phyloP scores from a whole-genome alignment of 2,113 vertebrate genomes.

The Entosphenus tridentatus region DNA sequence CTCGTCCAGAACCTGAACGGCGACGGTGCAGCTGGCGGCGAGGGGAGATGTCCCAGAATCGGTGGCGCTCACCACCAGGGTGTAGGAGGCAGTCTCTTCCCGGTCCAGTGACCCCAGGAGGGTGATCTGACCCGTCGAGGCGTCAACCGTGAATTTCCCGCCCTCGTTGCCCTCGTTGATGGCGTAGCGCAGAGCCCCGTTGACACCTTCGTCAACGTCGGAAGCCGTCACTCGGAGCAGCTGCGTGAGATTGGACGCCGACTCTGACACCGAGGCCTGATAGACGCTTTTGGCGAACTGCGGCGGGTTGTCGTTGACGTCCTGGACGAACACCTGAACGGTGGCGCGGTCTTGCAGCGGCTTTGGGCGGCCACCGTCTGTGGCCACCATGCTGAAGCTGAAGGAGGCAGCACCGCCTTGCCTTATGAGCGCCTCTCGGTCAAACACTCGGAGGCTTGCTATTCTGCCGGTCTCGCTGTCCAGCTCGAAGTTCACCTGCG shows the following conservation, averaged over 20 bases:
- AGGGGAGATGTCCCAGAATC: conserved; percentile 40
- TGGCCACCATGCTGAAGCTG: conserved; percentile 50
- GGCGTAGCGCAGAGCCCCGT: conserved; percentile 55
- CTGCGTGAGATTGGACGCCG: conserved; percentile 58
- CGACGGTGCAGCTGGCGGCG: conserved; percentile 58
- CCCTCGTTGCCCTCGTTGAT: conserved; percentile 67
- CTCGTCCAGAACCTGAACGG: conserved; percentile 65
- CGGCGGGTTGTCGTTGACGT: conserved; percentile 84
- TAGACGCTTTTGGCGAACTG: conserved; percentile 85
- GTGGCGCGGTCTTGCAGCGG: conserved; percentile 76
- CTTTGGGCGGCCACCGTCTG: conserved; percentile 77
- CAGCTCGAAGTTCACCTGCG: conserved; percentile 69
- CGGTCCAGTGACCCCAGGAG: conserved; percentile 69
- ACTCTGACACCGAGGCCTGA: conserved; percentile 73
- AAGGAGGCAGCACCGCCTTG: conserved; percentile 61
- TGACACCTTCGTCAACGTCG: conserved; percentile 68
- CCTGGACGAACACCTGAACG: conserved; percentile 71
- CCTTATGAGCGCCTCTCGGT: conserved; percentile 71
- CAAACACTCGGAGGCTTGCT: conserved; percentile 50
- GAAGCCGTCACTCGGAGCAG: conserved; percentile 73
- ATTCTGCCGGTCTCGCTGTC: conserved; percentile 54
- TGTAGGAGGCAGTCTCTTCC: conserved; percentile 56
- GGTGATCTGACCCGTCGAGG: conserved; percentile 55
- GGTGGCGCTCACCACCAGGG: conserved; percentile 54
- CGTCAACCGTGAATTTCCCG: conserved; percentile 49